Evolutionary conservation across 2,797 vertebrate genomes (phyloP), one percentile per base, ranked within the genome.

Genomic region (Gephyroberyx darwinii): DNA sequence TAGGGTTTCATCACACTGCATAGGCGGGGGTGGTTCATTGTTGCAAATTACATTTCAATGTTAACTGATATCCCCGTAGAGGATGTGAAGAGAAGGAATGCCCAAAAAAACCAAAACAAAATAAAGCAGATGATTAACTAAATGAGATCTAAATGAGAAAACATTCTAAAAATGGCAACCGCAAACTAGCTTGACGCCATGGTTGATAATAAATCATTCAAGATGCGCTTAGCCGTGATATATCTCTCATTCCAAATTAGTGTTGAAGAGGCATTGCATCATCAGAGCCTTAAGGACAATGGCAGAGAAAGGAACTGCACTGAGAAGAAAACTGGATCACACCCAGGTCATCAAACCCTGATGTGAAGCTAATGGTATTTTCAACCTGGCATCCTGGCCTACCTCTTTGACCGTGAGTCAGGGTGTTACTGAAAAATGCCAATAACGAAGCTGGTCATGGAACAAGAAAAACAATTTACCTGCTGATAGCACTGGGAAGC

Each of bases 381-480:
- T 57, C 13, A 17, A 39, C 60, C 52, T 39, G 26, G 31, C 20
- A 30, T 9, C 16, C 22, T 39, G 54, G 39, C 39, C 39, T 41
- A 41, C 12, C 12, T 45, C 5, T 41, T 41, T 57, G 13, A 68
- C 26, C 13, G 1, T 12, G 30, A 35, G 14, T 30, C 53, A 31
- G 54, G 30, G 35, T 35, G 31, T 17, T 4, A 56, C 6, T 17
- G 9, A 56, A 37, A 75, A 65, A 70, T 78, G 82, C 70, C 73
- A 69, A 59, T 68, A 66, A 72, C 68, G 43, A 71, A 75, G 65
- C 57, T 60, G 73, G 84, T 82, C 82, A 85, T 68, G 83, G 76
- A 65, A 74, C 83, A 65, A 19, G 54, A 64, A 51, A 88, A 74
- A 68, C 83, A 86, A 88, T 86, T 88, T 85, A 83, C 77, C 70